Conservation (phyloP, 2,888 invertebrate species). For the Ennomos erosarius region DNA sequence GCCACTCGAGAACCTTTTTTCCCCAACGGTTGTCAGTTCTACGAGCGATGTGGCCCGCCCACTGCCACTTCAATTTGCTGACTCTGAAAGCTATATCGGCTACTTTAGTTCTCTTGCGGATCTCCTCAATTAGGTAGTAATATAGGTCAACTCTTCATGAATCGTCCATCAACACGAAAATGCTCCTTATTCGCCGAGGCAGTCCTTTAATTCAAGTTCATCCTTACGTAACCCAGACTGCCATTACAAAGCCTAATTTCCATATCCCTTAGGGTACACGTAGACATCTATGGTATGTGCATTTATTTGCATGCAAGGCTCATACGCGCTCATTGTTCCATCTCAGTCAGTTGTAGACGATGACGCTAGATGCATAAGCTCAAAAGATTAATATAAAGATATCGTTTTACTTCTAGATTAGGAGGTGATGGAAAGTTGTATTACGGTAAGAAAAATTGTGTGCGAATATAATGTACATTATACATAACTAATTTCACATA, state of each 20-base stretch:
- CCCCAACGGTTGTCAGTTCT: too few species aligned
- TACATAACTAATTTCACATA: too few species aligned
- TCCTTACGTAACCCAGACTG: slow-evolving; percentile 19
- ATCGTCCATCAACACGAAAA: too few species aligned
- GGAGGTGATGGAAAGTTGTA: background rate
- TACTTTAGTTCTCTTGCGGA: too few species aligned
- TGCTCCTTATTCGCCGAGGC: too few species aligned
- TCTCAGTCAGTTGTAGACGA: slow-evolving; percentile 23
- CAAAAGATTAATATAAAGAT: slow-evolving; percentile 18
- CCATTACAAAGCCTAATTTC: slow-evolving; percentile 23
- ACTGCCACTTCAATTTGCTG: too few species aligned
- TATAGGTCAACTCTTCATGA: too few species aligned
- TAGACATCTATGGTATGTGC: slow-evolving; percentile 24
- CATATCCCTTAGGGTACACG: slow-evolving; percentile 23
- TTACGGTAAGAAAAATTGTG: background rate
- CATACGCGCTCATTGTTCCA: slow-evolving; percentile 28
- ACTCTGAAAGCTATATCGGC: too few species aligned
- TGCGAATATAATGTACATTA: too few species aligned
- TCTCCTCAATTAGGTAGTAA: too few species aligned
- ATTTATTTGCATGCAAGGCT: slow-evolving; percentile 26
- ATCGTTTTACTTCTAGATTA: slow-evolving; percentile 8
- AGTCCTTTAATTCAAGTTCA: slow-evolving; percentile 16
- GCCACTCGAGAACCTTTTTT: too few species aligned
- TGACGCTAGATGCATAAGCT: slow-evolving; percentile 29
- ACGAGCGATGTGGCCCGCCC: too few species aligned